A percentile compares a stretch with the other conserved stretches of the same genome.
Conservation (phyloP, 2,888 invertebrate species). For the Biston stratarius region DNA sequence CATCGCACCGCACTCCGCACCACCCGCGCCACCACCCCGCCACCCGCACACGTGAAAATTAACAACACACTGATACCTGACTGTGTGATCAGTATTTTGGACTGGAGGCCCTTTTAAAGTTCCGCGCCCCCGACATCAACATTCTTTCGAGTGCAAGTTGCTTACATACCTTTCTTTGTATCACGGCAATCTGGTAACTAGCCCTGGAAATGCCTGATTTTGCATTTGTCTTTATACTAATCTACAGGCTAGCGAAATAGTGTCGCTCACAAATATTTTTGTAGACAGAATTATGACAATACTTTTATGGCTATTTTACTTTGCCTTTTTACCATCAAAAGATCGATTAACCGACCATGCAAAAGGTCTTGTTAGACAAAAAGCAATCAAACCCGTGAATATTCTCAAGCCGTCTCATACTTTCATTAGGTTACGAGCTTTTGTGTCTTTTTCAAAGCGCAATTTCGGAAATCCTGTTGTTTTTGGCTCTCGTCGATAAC, state of each 20-base stretch:
- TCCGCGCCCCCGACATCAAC: conserved; percentile 57
- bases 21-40: conserved; percentile 67
- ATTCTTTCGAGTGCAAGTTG: conserved; percentile 46
- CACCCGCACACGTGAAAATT: conserved; percentile 81
- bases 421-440: conserved; percentile 27
- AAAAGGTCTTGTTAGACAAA: conserved; percentile 4
- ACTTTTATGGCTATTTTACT: too few species aligned
- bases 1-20: conserved; percentile 78
- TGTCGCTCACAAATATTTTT: neutral
- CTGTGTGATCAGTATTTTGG: conserved; percentile 72
- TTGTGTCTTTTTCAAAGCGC: conserved; percentile 30
- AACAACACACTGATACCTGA: conserved; percentile 77
- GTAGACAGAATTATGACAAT: neutral
- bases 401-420: conserved; percentile 10
- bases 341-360: neutral
- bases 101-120: conserved; percentile 67
- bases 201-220: conserved; percentile 32
- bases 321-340: neutral
- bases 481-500: neutral
- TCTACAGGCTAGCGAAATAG: neutral
- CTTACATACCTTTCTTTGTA: conserved; percentile 46
- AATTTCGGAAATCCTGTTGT: neutral
- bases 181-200: conserved; percentile 41
- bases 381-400: neutral
- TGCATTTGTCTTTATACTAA: conserved; percentile 28